phyloP scores from a whole-genome alignment of 2,888 invertebrate species.

The Scaptomyza polygonia region DNA sequence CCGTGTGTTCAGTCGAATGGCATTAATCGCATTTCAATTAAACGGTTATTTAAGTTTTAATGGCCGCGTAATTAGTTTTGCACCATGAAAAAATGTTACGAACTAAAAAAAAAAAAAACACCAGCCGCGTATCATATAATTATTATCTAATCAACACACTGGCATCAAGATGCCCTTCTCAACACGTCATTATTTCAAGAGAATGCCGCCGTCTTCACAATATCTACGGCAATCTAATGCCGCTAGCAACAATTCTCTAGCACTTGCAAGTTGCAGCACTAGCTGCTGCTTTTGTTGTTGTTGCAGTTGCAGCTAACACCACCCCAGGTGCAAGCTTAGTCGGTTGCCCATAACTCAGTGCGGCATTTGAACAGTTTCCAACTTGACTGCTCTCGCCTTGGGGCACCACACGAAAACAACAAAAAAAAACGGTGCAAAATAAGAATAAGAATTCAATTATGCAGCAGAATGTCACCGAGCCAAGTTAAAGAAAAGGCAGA shows the following conservation, averaged over 20 bases:
- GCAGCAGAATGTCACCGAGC: slow-evolving; percentile 71
- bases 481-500: slow-evolving; percentile 15
- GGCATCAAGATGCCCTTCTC: slow-evolving; percentile 74
- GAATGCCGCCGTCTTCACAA: slow-evolving; percentile 51
- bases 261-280: neutral
- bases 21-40: slow-evolving; percentile 63
- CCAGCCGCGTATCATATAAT: slow-evolving; percentile 63
- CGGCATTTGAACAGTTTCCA: slow-evolving; percentile 30
- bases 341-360: slow-evolving; percentile 75
- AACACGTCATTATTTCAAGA: slow-evolving; percentile 62
- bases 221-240: slow-evolving; percentile 63
- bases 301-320: slow-evolving; percentile 20
- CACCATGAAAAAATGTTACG: slow-evolving; percentile 6
- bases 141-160: slow-evolving; percentile 69
- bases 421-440: slow-evolving; percentile 6
- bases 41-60: slow-evolving; percentile 54
- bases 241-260: slow-evolving; percentile 23
- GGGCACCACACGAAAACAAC: slow-evolving; percentile 1
- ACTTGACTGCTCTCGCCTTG: slow-evolving; percentile 31
- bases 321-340: slow-evolving; percentile 75
- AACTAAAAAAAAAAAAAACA: neutral
- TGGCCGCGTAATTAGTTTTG: slow-evolving; percentile 23
- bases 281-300: slow-evolving; percentile 11
- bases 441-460: slow-evolving; percentile 77
- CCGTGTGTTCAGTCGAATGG: slow-evolving; percentile 17